phyloP scores from a whole-genome alignment of 2,797 vertebrate genomes.

The Crenichthys baileyi region DNA sequence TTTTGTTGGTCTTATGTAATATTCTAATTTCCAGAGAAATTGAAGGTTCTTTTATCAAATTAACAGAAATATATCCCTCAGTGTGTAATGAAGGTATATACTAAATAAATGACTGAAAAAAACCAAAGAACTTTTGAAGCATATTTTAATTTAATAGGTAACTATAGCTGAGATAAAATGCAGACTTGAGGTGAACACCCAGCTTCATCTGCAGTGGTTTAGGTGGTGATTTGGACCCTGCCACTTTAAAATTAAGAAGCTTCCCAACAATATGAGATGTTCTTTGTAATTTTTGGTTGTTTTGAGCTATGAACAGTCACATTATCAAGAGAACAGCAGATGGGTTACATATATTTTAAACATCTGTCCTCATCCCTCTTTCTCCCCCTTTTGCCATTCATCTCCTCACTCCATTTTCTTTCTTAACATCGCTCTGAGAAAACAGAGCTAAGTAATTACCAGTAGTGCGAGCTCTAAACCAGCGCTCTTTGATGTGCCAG shows the following conservation, averaged over 20 bases:
- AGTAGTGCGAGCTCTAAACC: conserved; percentile 57
- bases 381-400: neutral
- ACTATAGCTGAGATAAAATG: neutral
- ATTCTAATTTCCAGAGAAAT: neutral
- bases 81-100: neutral
- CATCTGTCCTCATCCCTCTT: conserved; percentile 33
- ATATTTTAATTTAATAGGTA: neutral
- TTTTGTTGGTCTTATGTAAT: neutral
- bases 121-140: neutral
- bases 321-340: conserved; percentile 17
- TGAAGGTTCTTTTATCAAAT: neutral
- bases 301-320: conserved; percentile 22
- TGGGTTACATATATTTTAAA: conserved; percentile 11
- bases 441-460: conserved; percentile 72
- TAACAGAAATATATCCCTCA: neutral
- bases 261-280: neutral
- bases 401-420: conserved; percentile 22
- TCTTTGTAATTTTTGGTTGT: conserved; percentile 15
- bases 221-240: neutral
- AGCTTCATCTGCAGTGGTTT: neutral
- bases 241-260: neutral
- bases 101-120: neutral
- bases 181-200: neutral
- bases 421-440: conserved; percentile 53
- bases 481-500: conserved; percentile 72